Base-by-base conservation (phyloP, 2,797 vertebrate genomes). In the Chloroceryle inda region DNA sequence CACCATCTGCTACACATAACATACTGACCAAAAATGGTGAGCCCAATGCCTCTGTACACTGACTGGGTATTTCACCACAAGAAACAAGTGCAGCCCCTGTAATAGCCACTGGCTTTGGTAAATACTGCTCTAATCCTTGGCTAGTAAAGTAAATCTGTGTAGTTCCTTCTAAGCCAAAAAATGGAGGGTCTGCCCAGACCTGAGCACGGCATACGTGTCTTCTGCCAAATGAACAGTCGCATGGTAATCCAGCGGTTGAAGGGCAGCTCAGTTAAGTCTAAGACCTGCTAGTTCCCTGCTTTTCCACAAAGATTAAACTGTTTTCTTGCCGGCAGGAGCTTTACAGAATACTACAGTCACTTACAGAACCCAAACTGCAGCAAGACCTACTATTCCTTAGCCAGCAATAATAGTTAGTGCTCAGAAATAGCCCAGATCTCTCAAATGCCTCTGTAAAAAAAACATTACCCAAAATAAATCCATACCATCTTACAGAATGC, bases 311-410 rank as follows among this genome's bases (percentile, higher is more conserved):
- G 13, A 72, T 18, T 66, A 82, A 82, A 50, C 38, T 58, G 14
- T 38, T 61, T 71, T 47, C 68, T 52, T 44, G 12, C 44, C 66
- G 82, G 24, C 21, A 33, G 58, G 22, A 91, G 45, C 31, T 77
- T 55, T 50, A 68, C 55, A 92, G 52, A 85, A 47, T 26, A 56
- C 88, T 68, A 6, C 2, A 58, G 63, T 13, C 15, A 55, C 49
- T 85, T 50, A 78, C 47, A 79, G 74, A 90, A 84, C 35, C 17
- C 23, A 18, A 95, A 85, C 56, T 61, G 27, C 35, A 73, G 31
- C 45, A 81, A 87, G 45, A 88, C 59, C 44, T 52, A 11, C 49
- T 37, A 40, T 11, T 64, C 52, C 66, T 35, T 11, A 81, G 49
- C 77, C 62, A 44, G 35, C 72, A 84, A 2, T 9, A 78, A 69